Base-by-base conservation (phyloP, 1,140 invertebrate species). In the silkworm (Bombyx mori) region DNA sequence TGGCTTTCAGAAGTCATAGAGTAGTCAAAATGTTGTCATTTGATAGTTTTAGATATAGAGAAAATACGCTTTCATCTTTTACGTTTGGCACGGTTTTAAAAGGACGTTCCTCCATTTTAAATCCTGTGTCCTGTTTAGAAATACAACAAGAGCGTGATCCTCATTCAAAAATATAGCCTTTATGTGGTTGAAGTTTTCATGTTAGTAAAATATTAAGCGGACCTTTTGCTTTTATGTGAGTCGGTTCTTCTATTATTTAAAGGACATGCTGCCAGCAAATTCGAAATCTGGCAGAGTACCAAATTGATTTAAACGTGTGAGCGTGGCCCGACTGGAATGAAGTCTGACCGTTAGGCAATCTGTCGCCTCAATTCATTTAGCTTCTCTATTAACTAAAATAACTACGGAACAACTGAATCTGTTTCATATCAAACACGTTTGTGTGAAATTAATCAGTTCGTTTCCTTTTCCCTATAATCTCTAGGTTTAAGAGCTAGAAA, bases 301-400 rank as follows among this genome's bases (percentile, higher is more conserved):
- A 81, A 81, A 81, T 81, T 81, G 74, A 81, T 77, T 81, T 81
- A 79, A 77, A 79, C 76, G 68, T 67, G 77, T 66, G 67, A 59
- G 65, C 65, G 54, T 63, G 62, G 65, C 57, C 63, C 57, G 59
- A 65, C 64, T 64, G 59, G 58, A 62, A 48, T 62, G 71, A 69
- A 70, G 66, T 71, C 69, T 71, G 74, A 79, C 71, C 72, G 63
- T 56, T 58, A 56, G 61, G 62, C 66, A 62, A 63, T 64, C 54
- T 64, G 61, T 58, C 66, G 67, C 60, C 60, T 50, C 42, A 47
- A 12, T 50, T 18, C 54, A 45, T 57, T 10, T 42, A 47, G 43
- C 45, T 55, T 22, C 54, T 59, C 62, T 60, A 52, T 56, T 45
- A 42, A 60, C 51, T 57, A 52, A 53, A 43, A 10, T 57, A 49